These are phyloP conservation scores for Loris lydekkerianus DNA, from an alignment of 2,797 vertebrate species.

Conservation along the genomic window DNA sequence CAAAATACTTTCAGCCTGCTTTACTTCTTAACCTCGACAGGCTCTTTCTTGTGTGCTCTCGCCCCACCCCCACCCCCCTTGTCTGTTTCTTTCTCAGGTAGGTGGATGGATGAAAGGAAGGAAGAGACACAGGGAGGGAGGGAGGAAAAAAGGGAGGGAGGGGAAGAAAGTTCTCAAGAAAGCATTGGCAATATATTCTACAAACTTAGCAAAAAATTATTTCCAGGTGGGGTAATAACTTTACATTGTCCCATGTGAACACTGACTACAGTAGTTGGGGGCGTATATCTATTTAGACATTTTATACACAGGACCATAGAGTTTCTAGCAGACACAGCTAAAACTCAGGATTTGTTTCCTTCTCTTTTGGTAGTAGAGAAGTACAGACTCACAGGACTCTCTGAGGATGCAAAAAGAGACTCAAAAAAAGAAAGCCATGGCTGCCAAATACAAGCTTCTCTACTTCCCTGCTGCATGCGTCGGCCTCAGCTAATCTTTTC, in stretches of 20 bases:
- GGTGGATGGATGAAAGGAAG: not conserved
- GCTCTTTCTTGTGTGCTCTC: not conserved
- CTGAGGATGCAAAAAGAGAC: not conserved
- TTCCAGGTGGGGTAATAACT: not conserved
- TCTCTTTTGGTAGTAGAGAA: not conserved
- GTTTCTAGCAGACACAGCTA: not conserved
- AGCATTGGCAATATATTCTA: not conserved
- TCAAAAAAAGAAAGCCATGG: not conserved
- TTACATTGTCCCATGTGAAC: not conserved
- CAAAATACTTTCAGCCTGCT: conserved; percentile 57
- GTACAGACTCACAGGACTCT: not conserved
- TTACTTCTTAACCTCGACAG: conserved; percentile 75
- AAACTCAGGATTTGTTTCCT: not conserved
- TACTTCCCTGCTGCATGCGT: not conserved
- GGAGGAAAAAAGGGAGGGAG: too few relatives aligned
- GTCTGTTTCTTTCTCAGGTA: not conserved
- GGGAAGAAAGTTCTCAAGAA: not conserved
- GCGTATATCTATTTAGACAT: not conserved
- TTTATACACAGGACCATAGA: not conserved
- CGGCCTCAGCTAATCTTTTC: not conserved
- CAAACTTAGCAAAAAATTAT: not conserved
- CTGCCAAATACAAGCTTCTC: not conserved
- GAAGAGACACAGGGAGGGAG: not conserved
- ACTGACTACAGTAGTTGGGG: not conserved
- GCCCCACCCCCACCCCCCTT: too few relatives aligned